These are phyloP conservation scores for Triplophysa dalaica DNA, from an alignment of 2,113 vertebrate species.

Conservation along the genomic window DNA sequence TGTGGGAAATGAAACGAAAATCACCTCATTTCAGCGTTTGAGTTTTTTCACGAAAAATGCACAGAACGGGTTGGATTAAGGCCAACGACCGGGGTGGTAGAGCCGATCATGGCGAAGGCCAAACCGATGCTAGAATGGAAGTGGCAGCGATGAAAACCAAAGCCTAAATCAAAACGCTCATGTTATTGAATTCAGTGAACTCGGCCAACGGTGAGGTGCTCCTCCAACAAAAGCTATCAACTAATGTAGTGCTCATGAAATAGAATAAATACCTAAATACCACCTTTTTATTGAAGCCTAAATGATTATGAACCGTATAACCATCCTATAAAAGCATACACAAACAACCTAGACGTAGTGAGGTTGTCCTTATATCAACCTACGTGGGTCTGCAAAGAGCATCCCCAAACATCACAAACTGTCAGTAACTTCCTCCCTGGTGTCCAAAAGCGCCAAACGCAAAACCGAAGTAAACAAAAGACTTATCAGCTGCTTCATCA, in stretches of 20 bases:
- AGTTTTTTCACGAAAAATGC: conserved; percentile 28
- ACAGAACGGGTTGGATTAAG: conserved; percentile 25
- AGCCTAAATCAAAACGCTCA: conserved; percentile 17
- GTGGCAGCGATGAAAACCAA: conserved; percentile 6
- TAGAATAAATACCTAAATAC: not conserved
- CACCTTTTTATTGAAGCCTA: not conserved
- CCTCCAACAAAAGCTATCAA: not conserved
- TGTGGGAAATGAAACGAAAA: conserved; percentile 38
- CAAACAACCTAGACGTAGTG: no score
- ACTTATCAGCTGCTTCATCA: no score
- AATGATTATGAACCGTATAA: no score
- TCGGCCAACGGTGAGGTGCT: not conserved
- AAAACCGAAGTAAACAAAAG: no score
- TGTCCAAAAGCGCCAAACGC: no score
- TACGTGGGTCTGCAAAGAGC: no score
- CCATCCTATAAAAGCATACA: no score
- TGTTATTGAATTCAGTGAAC: conserved; percentile 25
- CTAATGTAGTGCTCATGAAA: not conserved
- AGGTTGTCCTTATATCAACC: no score
- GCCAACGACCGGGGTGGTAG: conserved; percentile 48
- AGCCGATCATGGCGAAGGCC: conserved; percentile 43
- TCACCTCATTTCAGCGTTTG: conserved; percentile 28
- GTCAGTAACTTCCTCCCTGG: no score
- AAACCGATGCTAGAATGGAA: conserved; percentile 38
- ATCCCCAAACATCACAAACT: no score